These are phyloP conservation scores for Melanotaenia nigrans DNA, from an alignment of 2,797 vertebrate species.

Conservation along the genomic window DNA sequence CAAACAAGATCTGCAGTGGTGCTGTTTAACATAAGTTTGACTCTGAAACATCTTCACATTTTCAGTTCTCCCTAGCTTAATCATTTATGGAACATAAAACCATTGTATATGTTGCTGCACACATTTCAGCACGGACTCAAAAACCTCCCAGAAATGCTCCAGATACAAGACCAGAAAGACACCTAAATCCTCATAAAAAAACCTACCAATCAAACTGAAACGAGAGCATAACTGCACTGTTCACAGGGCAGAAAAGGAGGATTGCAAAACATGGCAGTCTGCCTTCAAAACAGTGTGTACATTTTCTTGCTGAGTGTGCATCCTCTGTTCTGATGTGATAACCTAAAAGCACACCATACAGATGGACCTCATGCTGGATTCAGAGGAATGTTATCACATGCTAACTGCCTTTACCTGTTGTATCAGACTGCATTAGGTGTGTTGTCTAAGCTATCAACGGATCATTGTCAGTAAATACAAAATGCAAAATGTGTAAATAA, in stretches of 20 bases:
- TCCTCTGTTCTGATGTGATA: constrained; percentile 41
- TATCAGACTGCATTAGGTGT: constrained; percentile 15
- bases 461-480: background rate
- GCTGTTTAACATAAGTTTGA: background rate
- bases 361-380: constrained; percentile 49
- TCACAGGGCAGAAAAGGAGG: background rate
- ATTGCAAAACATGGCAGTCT: constrained; percentile 7
- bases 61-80: background rate
- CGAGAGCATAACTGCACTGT: background rate
- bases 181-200: background rate
- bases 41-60: background rate
- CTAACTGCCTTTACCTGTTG: constrained; percentile 21
- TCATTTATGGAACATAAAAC: background rate
- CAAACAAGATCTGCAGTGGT: background rate
- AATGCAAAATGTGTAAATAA: background rate
- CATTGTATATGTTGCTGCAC: background rate
- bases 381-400: constrained; percentile 35
- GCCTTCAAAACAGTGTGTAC: constrained; percentile 10
- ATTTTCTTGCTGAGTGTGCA: constrained; percentile 42
- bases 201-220: background rate
- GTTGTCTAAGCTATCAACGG: constrained; percentile 15
- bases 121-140: background rate
- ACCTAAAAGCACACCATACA: constrained; percentile 39
- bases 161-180: background rate
- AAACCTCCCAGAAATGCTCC: background rate